phyloP scores from a whole-genome alignment of 2,888 invertebrate genomes.

The Podabrus alpinus region DNA sequence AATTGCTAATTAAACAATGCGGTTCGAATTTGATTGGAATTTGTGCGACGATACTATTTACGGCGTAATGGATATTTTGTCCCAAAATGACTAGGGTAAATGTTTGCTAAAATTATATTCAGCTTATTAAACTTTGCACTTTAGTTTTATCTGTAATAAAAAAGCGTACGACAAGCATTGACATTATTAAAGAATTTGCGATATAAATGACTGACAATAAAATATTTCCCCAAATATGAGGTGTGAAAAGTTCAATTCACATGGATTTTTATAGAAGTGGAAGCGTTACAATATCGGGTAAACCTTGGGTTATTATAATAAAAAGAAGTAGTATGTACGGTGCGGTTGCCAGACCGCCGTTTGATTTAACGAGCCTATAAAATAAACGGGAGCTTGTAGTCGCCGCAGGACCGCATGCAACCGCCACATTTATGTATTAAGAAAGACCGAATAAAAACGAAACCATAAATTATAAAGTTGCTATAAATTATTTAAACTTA shows the following conservation, averaged over 20 bases:
- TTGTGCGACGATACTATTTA: background rate
- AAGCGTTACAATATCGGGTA: slow-evolving; percentile 26
- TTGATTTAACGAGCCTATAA: slow-evolving; percentile 33
- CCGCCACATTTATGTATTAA: slow-evolving; percentile 30
- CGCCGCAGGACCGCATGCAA: slow-evolving; percentile 31
- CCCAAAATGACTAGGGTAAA: background rate
- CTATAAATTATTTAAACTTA: slow-evolving; percentile 19
- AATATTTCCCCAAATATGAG: slow-evolving; percentile 29
- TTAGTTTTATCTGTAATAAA: background rate
- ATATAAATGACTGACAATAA: slow-evolving; percentile 24
- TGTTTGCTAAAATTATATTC: background rate
- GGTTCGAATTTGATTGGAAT: background rate
- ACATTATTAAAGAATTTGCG: slow-evolving; percentile 16
- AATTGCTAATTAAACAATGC: background rate
- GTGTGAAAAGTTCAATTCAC: slow-evolving; percentile 32
- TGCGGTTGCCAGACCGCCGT: slow-evolving; percentile 30
- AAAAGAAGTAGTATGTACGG: slow-evolving; percentile 22
- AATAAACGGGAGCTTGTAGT: slow-evolving; percentile 33
- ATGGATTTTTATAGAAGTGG: slow-evolving; percentile 33
- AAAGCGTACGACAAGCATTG: background rate
- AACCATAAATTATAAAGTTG: slow-evolving; percentile 19
- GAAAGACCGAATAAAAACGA: slow-evolving; percentile 21
- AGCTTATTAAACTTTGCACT: background rate
- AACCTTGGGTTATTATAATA: slow-evolving; percentile 27
- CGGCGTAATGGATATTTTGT: background rate